Conservation (phyloP, 2,113 vertebrate species). For the Oxyruncus cristatus region DNA sequence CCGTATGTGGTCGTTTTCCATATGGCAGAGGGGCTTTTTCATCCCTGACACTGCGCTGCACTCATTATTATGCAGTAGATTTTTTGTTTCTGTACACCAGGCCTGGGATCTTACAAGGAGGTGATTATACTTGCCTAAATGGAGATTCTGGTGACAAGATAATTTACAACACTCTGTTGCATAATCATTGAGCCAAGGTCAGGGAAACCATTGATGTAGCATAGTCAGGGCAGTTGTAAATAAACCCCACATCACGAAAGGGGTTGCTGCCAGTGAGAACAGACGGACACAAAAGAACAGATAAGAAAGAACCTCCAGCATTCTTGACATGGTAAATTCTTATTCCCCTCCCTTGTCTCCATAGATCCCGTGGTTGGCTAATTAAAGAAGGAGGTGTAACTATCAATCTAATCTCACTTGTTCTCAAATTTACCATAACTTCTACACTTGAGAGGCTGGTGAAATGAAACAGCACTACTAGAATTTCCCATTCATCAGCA, state of each 20-base stretch:
- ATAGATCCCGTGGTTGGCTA: constrained; percentile 7
- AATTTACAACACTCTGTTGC: constrained; percentile 51
- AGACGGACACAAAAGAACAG: background rate
- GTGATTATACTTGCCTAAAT: constrained; percentile 51
- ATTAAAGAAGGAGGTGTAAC: constrained; percentile 36
- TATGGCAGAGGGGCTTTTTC: background rate
- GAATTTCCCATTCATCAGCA: constrained; percentile 45
- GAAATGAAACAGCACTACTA: constrained; percentile 27
- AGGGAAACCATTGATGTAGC: constrained; percentile 32
- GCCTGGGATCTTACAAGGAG: constrained; percentile 36
- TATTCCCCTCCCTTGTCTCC: background rate
- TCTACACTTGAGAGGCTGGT: constrained; percentile 11
- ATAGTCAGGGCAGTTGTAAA: constrained; percentile 29
- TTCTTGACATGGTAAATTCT: background rate
- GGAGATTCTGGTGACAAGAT: constrained; percentile 53
- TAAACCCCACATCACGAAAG: background rate
- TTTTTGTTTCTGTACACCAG: constrained; percentile 16
- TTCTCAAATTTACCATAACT: constrained; percentile 34
- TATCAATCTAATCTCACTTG: constrained; percentile 22
- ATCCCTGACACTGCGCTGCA: background rate
- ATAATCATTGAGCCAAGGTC: constrained; percentile 58
- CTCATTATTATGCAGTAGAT: constrained; percentile 26
- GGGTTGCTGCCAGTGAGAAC: background rate
- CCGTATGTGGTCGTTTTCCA: background rate
- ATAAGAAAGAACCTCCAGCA: background rate